Conservation (phyloP, 2,113 vertebrate species). For the Octodon degus region DNA sequence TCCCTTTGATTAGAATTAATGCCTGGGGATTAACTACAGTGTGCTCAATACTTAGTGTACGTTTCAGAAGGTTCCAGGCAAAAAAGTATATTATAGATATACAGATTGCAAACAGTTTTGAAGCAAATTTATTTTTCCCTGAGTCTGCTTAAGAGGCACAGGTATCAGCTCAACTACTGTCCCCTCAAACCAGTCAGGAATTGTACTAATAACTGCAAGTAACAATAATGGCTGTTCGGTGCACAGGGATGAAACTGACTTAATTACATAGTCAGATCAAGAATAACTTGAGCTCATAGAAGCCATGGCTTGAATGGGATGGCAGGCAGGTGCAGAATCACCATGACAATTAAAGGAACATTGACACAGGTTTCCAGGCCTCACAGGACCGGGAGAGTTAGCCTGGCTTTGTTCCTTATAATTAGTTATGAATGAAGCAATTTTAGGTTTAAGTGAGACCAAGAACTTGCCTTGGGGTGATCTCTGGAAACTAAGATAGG, state of each 20-base stretch:
- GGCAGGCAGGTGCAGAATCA: not conserved
- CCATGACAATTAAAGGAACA: not conserved
- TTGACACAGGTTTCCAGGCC: not conserved
- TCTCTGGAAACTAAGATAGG: not conserved
- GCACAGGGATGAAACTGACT: not conserved
- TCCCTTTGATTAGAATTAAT: constrained; percentile 11
- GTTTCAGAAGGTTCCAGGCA: constrained; percentile 13
- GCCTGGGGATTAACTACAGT: not conserved
- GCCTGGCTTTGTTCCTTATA: constrained; percentile 20
- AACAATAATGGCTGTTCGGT: not conserved
- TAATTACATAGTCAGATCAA: constrained; percentile 14
- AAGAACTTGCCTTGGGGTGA: not conserved
- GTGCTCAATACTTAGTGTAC: not conserved
- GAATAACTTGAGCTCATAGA: constrained; percentile 17
- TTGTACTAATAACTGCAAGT: not conserved
- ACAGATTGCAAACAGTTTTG: not conserved
- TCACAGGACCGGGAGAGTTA: not conserved
- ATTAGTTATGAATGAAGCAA: constrained; percentile 18
- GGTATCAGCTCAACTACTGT: not conserved
- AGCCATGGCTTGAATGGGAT: not conserved
- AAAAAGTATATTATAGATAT: not conserved
- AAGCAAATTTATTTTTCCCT: constrained; percentile 37
- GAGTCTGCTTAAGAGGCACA: not conserved
- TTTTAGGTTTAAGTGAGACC: not conserved
- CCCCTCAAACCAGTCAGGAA: not conserved